Conservation (phyloP, 2,113 vertebrate species). For the Ia io region DNA sequence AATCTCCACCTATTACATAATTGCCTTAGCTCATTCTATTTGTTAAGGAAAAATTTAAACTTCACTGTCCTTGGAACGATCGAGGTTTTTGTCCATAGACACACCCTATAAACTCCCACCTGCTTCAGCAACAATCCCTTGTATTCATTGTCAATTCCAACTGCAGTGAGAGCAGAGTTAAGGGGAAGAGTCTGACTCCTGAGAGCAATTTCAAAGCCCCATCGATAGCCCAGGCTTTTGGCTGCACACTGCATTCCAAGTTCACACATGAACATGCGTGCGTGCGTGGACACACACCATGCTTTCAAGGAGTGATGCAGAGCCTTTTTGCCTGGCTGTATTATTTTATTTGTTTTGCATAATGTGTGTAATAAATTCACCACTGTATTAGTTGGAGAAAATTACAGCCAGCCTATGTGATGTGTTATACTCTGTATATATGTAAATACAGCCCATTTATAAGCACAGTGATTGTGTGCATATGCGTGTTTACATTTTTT, state of each 20-base stretch:
- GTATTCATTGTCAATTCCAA: background rate
- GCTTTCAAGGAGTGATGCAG: background rate
- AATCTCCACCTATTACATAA: background rate
- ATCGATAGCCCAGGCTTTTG: background rate
- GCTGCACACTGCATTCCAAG: background rate
- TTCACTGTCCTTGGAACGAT: background rate
- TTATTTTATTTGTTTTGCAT: conserved; percentile 8
- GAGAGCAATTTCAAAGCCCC: background rate
- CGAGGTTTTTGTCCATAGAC: background rate
- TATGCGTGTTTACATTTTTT: background rate
- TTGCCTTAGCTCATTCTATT: background rate
- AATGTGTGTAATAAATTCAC: background rate
- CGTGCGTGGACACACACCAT: fast-evolving
- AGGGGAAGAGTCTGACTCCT: background rate
- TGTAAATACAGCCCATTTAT: conserved; percentile 13
- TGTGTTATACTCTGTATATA: background rate
- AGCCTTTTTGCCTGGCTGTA: background rate
- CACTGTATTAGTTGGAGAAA: background rate
- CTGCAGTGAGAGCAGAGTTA: background rate
- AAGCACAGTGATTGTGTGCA: background rate
- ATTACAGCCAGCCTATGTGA: background rate
- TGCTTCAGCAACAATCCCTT: background rate
- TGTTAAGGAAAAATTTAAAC: background rate
- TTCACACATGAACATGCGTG: fast-evolving
- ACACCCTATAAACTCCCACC: background rate